Conservation (phyloP, 2,888 invertebrate species). For the Euplagia quadripunctaria region DNA sequence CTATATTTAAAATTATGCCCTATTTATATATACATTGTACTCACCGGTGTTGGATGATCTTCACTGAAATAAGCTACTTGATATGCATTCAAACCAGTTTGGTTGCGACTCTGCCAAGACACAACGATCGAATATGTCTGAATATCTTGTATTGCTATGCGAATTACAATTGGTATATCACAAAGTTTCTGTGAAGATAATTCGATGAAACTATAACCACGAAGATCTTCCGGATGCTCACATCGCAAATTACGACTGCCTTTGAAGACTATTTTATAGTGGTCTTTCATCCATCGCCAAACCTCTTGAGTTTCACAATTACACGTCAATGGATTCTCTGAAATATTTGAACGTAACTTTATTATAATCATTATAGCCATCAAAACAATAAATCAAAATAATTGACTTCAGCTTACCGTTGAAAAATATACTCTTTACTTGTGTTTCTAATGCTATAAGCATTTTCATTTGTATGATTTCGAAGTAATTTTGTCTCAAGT, state of each 20-base stretch:
- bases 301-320: conserved; percentile 96
- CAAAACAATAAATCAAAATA: conserved; percentile 1
- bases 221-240: conserved; percentile 93
- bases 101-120: conserved; percentile 96
- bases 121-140: conserved; percentile 95
- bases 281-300: conserved; percentile 97
- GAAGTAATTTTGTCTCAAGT: conserved; percentile 94
- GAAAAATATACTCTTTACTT: conserved; percentile 91
- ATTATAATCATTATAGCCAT: conserved; percentile 5
- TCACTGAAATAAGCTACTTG: conserved; percentile 94
- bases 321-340: conserved; percentile 96
- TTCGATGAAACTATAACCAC: conserved; percentile 92
- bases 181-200: conserved; percentile 94
- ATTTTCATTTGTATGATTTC: conserved; percentile 93
- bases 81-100: conserved; percentile 94
- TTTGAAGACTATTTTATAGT: conserved; percentile 91
- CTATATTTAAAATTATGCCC: neutral
- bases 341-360: conserved; percentile 39
- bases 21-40: conserved; percentile 44
- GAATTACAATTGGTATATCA: conserved; percentile 93
- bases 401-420: conserved; percentile 89
- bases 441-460: conserved; percentile 93
- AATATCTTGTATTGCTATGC: conserved; percentile 95
- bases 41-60: conserved; percentile 85
- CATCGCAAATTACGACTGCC: conserved; percentile 90